phyloP scores from a whole-genome alignment of 2,888 invertebrate species.

The Cylloceria caligata region DNA sequence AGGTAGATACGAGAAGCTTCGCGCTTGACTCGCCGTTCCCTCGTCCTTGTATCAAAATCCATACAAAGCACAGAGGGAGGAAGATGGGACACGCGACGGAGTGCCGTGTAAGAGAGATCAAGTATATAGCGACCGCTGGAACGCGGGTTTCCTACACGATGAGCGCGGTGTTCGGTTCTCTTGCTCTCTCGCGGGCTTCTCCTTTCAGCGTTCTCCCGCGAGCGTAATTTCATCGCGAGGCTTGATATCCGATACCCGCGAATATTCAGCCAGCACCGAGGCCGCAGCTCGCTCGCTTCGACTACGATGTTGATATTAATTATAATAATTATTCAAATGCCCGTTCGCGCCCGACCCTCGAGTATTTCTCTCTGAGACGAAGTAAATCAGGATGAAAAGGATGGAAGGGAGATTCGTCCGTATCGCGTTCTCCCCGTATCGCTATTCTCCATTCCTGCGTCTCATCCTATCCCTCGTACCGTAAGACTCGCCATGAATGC shows the following conservation, averaged over 20 bases:
- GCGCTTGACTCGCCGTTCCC: constrained; percentile 2
- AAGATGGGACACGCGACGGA: not conserved
- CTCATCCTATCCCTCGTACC: not conserved
- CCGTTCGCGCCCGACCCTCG: constrained; percentile 30
- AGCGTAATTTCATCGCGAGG: constrained; percentile 69
- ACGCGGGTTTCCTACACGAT: constrained; percentile 8
- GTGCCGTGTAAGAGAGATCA: not conserved
- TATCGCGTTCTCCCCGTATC: constrained; percentile 14
- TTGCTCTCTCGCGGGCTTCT: constrained; percentile 40
- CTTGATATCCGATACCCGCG: constrained; percentile 65
- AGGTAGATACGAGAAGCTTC: not conserved
- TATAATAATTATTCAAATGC: constrained; percentile 68
- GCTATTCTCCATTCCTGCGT: constrained; percentile 18
- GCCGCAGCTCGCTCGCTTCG: not conserved
- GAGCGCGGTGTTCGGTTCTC: not conserved
- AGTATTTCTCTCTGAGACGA: constrained; percentile 46
- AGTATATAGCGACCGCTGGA: constrained; percentile 13
- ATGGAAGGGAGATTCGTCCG: constrained; percentile 5
- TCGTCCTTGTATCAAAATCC: constrained; percentile 7
- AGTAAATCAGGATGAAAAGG: constrained; percentile 57
- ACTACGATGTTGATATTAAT: constrained; percentile 64
- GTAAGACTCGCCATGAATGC: not conserved
- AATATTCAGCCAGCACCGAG: constrained; percentile 46
- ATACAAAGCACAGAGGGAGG: not conserved
- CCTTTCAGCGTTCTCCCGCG: constrained; percentile 57